Conservation (phyloP, 2,113 vertebrate genomes). For the Regulus satrapa region DNA sequence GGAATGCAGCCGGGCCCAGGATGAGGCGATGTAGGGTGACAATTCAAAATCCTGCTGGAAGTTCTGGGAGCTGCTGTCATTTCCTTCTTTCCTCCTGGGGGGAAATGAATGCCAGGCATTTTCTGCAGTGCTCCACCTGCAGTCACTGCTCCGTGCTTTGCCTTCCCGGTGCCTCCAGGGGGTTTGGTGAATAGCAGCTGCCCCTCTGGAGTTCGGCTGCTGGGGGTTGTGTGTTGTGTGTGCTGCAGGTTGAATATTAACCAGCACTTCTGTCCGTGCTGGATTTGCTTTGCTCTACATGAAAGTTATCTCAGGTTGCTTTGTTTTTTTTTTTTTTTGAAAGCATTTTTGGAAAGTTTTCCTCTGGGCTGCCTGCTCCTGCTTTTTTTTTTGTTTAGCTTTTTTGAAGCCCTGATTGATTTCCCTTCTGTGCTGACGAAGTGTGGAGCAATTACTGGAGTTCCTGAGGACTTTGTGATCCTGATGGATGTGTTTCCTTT, state of each 20-base stretch:
- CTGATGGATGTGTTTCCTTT: not conserved
- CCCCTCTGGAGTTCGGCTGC: not conserved
- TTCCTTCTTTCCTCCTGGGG: not conserved
- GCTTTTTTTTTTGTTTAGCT: not conserved
- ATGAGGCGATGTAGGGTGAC: slow-evolving; percentile 85
- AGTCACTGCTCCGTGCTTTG: not conserved
- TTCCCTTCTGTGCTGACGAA: not conserved
- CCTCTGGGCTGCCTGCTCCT: not conserved
- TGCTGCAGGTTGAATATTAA: not conserved
- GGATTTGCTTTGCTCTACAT: not conserved
- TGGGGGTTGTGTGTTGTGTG: not conserved
- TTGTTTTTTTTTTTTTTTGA: not conserved
- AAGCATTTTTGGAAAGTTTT: not conserved
- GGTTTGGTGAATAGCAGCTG: too few relatives aligned
- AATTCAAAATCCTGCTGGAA: not conserved
- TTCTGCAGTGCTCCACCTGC: not conserved
- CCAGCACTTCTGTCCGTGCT: not conserved
- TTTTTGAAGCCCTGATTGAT: not conserved
- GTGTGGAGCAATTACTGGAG: not conserved
- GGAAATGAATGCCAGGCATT: not conserved
- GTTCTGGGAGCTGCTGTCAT: not conserved
- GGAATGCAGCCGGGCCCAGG: slow-evolving; percentile 87
- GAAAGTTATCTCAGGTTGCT: not conserved
- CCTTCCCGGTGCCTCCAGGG: not conserved
- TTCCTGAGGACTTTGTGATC: not conserved